Conservation (phyloP, 1,140 invertebrate genomes). For the Himalopsyche phryganea region DNA sequence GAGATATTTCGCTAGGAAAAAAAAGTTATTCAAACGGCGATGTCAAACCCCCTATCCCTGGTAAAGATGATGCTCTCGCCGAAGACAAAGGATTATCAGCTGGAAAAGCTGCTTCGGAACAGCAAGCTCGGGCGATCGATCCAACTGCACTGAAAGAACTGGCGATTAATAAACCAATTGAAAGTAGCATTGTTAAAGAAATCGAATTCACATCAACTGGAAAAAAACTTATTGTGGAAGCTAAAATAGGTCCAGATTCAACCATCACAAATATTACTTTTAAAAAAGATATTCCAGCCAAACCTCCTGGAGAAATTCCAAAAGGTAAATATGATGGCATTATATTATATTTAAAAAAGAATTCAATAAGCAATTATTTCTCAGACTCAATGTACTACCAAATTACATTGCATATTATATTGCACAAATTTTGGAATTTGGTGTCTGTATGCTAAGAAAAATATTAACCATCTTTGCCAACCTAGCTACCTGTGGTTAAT, state of each 20-base stretch:
- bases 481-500: too few relatives aligned
- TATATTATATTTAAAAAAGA: too few relatives aligned
- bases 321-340: constrained; percentile 23
- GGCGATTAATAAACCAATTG: background rate
- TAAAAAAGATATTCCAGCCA: constrained; percentile 14
- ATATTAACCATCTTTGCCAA: too few relatives aligned
- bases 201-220: constrained; percentile 16
- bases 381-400: too few relatives aligned
- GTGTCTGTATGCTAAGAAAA: too few relatives aligned
- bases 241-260: constrained; percentile 14
- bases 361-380: too few relatives aligned
- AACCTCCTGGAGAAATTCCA: constrained; percentile 7
- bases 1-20: too few relatives aligned
- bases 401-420: too few relatives aligned
- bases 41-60: too few relatives aligned
- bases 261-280: constrained; percentile 24
- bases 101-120: background rate
- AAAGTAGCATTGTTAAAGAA: constrained; percentile 9
- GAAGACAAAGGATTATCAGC: background rate
- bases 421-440: too few relatives aligned
- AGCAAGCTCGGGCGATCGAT: background rate
- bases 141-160: background rate
- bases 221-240: constrained; percentile 22
- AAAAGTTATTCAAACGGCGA: background rate
- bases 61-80: background rate